A percentile compares a stretch with the other conserved stretches of the same genome.
These are phyloP conservation scores for Echinometra lucunter DNA, from an alignment of 53 echinoderm and acorn worm species.

Conservation along the genomic window DNA sequence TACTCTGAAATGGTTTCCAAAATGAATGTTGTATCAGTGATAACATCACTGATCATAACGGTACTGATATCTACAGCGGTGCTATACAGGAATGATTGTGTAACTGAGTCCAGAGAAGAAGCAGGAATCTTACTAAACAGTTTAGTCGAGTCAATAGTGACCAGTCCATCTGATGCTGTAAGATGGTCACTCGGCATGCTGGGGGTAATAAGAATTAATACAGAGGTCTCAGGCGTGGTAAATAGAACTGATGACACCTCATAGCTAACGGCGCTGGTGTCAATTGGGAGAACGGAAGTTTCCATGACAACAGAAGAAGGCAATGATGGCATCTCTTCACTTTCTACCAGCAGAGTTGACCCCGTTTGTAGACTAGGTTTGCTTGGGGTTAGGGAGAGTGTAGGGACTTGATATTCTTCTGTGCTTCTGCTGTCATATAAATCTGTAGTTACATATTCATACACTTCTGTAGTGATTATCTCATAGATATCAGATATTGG, in stretches of 20 bases:
- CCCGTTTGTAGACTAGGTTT: background rate
- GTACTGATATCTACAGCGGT: background rate
- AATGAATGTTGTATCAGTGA: background rate
- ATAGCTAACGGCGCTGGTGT: background rate
- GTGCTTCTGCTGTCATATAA: background rate
- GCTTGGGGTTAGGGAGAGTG: background rate
- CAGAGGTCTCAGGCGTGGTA: background rate
- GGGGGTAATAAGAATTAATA: background rate
- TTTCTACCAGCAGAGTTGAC: background rate
- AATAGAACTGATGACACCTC: background rate
- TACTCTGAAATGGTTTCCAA: background rate
- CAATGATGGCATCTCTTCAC: background rate
- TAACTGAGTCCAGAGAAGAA: background rate
- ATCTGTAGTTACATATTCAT: constrained; percentile 44
- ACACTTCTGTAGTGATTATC: constrained; percentile 15
- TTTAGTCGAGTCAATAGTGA: background rate
- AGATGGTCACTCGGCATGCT: background rate
- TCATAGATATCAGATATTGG: constrained; percentile 1
- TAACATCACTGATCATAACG: background rate
- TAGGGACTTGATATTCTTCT: background rate
- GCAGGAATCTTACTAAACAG: background rate
- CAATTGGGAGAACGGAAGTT: background rate
- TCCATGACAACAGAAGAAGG: background rate
- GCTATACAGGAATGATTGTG: background rate
- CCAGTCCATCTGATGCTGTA: background rate